Conservation (phyloP, 2,797 vertebrate species). For the Coccyzus lansbergi region DNA sequence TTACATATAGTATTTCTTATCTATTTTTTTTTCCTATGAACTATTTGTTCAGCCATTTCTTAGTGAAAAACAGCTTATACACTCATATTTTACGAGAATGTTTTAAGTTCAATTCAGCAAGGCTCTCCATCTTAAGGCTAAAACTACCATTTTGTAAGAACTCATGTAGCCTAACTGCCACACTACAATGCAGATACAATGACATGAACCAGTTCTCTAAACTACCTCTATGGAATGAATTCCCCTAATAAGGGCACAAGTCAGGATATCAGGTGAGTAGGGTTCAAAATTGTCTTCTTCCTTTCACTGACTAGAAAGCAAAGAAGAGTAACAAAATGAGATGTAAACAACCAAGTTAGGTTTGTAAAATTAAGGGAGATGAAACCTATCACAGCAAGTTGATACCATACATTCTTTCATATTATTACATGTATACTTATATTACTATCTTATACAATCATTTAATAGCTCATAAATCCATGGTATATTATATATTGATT, state of each 20-base stretch:
- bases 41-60: too few relatives aligned
- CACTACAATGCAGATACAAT: background rate
- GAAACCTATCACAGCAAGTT: background rate
- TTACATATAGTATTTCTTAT: too few relatives aligned
- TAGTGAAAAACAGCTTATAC: too few relatives aligned
- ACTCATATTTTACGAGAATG: too few relatives aligned
- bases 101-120: too few relatives aligned
- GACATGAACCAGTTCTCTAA: background rate
- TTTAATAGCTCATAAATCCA: background rate
- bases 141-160: too few relatives aligned
- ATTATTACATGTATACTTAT: background rate
- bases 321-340: background rate
- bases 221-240: background rate
- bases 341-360: background rate
- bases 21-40: too few relatives aligned
- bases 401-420: background rate
- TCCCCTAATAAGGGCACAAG: background rate
- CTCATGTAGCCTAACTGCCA: too few relatives aligned
- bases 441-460: background rate
- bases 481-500: background rate
- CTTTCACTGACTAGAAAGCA: background rate
- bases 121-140: too few relatives aligned
- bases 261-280: background rate
- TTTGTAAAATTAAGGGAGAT: background rate
- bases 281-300: background rate